Conservation (phyloP, 2,888 invertebrate genomes). For the Orgyia antiqua region DNA sequence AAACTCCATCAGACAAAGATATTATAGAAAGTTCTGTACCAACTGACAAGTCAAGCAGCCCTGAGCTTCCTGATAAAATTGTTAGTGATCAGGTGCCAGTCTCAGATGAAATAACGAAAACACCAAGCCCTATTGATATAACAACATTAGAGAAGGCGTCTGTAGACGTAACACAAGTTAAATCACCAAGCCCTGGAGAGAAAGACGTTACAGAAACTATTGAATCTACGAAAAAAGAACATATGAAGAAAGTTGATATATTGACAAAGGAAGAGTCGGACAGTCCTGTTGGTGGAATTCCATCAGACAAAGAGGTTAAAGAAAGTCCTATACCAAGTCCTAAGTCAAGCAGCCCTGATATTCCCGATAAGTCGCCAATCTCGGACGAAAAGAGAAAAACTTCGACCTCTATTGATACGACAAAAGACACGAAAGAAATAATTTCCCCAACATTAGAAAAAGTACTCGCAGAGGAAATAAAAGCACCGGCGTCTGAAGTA, state of each 20-base stretch:
- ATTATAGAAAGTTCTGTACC: background rate
- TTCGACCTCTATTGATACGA: too few species aligned
- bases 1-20: background rate
- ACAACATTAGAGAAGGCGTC: too few species aligned
- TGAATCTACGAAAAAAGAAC: slow-evolving; percentile 1
- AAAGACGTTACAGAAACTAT: too few species aligned
- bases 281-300: slow-evolving; percentile 4
- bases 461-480: background rate
- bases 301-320: slow-evolving; percentile 7
- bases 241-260: background rate
- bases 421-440: slow-evolving; percentile 4
- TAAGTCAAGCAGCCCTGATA: slow-evolving; percentile 1
- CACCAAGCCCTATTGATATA: slow-evolving; percentile 2
- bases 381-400: too few species aligned
- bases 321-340: slow-evolving; percentile 4
- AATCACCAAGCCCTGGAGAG: too few species aligned
- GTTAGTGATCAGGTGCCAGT: slow-evolving; percentile 1
- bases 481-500: slow-evolving; percentile 4
- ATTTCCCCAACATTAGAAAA: slow-evolving; percentile 1
- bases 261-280: slow-evolving; percentile 1
- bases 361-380: slow-evolving; percentile 7
- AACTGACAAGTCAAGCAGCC: slow-evolving; percentile 4
- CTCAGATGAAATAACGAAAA: background rate
- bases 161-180: too few species aligned
- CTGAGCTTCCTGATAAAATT: slow-evolving; percentile 3